Evolutionary conservation across 2,113 vertebrate species (phyloP).

Genomic region (Pteruthius melanotis): DNA sequence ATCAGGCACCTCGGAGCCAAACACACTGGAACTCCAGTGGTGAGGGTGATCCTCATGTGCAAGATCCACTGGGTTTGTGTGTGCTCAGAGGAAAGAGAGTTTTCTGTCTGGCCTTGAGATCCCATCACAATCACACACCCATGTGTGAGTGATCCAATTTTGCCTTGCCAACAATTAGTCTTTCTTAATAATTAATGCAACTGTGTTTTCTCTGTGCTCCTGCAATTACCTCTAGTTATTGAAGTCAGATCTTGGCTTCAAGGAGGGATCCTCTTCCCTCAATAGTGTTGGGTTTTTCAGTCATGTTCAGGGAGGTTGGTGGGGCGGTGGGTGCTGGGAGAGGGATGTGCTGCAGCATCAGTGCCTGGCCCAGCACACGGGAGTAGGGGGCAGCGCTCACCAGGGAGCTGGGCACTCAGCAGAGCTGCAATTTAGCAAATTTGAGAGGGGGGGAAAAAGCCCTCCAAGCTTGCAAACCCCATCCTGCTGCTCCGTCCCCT

Average conservation of each 20-base stretch:
- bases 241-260: neutral
- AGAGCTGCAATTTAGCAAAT: neutral
- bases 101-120: neutral
- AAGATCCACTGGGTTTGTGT: neutral
- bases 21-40: rapidly evolving
- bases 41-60: neutral
- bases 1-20: neutral
- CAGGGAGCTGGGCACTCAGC: neutral
- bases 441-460: neutral
- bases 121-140: neutral
- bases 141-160: neutral
- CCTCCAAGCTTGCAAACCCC: neutral
- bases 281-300: rapidly evolving
- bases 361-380: neutral
- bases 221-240: neutral
- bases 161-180: neutral
- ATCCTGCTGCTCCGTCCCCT: neutral
- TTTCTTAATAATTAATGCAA: neutral
- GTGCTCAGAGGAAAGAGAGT: neutral
- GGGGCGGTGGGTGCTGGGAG: neutral
- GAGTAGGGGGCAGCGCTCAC: rapidly evolving
- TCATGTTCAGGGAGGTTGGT: neutral
- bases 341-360: neutral
- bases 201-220: neutral
- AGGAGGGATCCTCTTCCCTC: neutral